Conservation (phyloP, 2,888 invertebrate species). For the Mythimna loreyi region DNA sequence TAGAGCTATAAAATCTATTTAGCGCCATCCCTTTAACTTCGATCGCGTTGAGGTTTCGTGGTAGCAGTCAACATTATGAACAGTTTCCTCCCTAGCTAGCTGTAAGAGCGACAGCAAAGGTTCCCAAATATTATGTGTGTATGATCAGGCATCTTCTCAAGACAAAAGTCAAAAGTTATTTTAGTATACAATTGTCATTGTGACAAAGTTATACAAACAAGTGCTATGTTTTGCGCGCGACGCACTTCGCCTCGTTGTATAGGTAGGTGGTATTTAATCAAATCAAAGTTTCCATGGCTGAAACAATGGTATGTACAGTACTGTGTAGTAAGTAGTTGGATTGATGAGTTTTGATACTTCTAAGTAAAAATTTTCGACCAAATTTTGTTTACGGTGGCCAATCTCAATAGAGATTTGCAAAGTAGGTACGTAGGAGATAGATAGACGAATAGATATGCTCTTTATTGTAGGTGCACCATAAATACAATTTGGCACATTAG, state of each 20-base stretch:
- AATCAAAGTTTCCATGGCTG: constrained; percentile 53
- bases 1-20: no score
- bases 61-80: no score
- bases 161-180: constrained; percentile 22
- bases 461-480: no score
- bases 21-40: no score
- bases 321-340: constrained; percentile 18
- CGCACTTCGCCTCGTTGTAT: constrained; percentile 26
- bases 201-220: constrained; percentile 56
- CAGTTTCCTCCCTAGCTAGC: neutral
- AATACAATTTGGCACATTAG: no score
- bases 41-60: no score
- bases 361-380: neutral
- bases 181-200: constrained; percentile 35
- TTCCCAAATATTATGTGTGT: constrained; percentile 1
- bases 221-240: constrained; percentile 10
- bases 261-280: constrained; percentile 38
- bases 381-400: no score
- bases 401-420: no score
- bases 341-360: constrained; percentile 52
- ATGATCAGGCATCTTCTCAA: constrained; percentile 4
- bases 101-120: neutral
- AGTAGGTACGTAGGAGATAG: no score
- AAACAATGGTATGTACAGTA: constrained; percentile 60
- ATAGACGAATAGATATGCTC: no score